phyloP scores from a whole-genome alignment of 2,888 invertebrate genomes.

The Meta bourneti region DNA sequence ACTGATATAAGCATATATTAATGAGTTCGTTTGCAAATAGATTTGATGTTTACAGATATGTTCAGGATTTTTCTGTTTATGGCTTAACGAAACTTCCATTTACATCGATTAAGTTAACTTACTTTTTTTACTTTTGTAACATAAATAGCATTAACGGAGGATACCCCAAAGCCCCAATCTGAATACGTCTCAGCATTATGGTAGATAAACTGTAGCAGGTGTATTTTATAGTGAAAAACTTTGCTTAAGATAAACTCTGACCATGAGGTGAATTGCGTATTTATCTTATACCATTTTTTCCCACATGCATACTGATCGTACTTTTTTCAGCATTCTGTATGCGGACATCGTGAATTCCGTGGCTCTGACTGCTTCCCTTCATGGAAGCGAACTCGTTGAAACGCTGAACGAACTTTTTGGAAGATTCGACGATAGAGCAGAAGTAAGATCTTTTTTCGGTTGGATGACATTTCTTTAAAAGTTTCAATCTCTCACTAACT shows the following conservation, averaged over 20 bases:
- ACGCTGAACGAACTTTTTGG: slow-evolving; percentile 94
- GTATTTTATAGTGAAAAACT: too few species aligned
- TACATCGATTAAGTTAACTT: too few species aligned
- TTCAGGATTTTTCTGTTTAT: too few species aligned
- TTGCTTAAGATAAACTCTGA: not conserved
- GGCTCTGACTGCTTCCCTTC: slow-evolving; percentile 90
- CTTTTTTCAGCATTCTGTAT: slow-evolving; percentile 86
- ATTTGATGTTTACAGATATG: too few species aligned
- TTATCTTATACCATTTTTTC: not conserved
- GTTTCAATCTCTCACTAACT: not conserved
- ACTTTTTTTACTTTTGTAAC: too few species aligned
- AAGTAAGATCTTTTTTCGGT: slow-evolving; percentile 83
- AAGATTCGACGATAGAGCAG: slow-evolving; percentile 93
- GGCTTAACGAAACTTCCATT: too few species aligned
- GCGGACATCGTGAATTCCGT: slow-evolving; percentile 97
- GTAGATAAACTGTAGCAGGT: too few species aligned
- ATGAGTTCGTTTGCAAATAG: too few species aligned
- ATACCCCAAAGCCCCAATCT: too few species aligned
- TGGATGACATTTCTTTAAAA: not conserved
- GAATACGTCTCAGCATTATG: too few species aligned
- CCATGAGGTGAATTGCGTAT: not conserved
- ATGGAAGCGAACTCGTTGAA: slow-evolving; percentile 90
- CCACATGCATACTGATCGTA: not conserved
- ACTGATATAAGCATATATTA: too few species aligned
- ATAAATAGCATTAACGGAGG: too few species aligned